A percentile compares a stretch with the other conserved stretches of the same genome.
Evolutionary conservation across 2,797 vertebrate genomes (phyloP).

Genomic region (Orestias chungarensis): DNA sequence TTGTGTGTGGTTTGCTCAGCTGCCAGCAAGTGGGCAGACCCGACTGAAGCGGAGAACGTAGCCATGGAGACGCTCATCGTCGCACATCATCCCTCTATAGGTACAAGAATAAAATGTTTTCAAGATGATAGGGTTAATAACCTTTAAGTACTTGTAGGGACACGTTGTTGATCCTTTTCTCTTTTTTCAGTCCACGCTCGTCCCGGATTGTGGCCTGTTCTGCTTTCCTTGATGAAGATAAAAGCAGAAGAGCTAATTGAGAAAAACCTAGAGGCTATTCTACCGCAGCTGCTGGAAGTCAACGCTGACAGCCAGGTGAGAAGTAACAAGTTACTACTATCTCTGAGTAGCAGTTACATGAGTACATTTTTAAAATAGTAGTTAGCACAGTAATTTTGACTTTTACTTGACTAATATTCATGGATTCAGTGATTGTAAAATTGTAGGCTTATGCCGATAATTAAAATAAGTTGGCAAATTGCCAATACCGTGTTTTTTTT

Average conservation of each 20-base stretch:
- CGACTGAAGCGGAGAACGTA: slow-evolving; percentile 82
- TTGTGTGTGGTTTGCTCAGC: slow-evolving; percentile 86
- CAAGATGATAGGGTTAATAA: background rate
- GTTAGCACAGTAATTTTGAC: too few species aligned
- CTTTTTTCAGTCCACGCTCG: slow-evolving; percentile 80
- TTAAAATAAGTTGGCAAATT: too few species aligned
- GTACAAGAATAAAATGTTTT: slow-evolving; percentile 63
- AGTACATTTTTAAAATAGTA: too few species aligned
- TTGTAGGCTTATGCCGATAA: too few species aligned
- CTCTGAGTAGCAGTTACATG: too few species aligned
- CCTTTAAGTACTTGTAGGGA: background rate
- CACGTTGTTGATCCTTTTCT: background rate
- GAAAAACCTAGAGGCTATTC: slow-evolving; percentile 86
- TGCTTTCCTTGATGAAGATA: slow-evolving; percentile 90
- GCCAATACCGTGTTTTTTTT: too few species aligned
- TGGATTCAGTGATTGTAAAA: too few species aligned
- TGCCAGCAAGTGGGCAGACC: slow-evolving; percentile 84
- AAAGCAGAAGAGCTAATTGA: slow-evolving; percentile 87
- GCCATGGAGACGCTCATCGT: slow-evolving; percentile 89
- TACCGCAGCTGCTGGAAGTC: slow-evolving; percentile 84
- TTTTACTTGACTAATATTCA: too few species aligned
- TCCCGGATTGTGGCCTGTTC: slow-evolving; percentile 85
- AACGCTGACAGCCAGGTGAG: slow-evolving; percentile 84
- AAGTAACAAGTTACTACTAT: too few species aligned
- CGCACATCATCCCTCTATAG: slow-evolving; percentile 92